Evolutionary conservation across 2,797 vertebrate species (phyloP), one percentile per base, ranked within the genome.

Genomic region (Tolypeutes matacus): DNA sequence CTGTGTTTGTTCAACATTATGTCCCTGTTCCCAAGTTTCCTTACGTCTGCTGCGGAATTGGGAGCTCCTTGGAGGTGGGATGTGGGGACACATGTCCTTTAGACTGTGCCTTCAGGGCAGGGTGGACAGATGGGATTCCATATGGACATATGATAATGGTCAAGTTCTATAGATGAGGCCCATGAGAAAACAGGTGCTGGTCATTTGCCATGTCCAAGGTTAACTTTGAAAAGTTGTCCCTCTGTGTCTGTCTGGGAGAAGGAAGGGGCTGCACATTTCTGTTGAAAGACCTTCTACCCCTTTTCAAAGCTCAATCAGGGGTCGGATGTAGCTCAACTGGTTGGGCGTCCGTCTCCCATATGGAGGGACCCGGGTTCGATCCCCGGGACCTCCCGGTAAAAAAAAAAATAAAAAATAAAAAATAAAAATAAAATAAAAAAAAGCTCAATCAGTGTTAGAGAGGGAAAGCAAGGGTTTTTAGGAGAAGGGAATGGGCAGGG

Each of bases 1-100:
- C 76, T 91, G 80, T 97, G 85, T 97, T 96, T 97, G 89, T 84
- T 96, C 86, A 83, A 72, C 42, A n/a, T 49, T 2, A n/a, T 93
- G 96, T 94, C 83, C 39, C 64, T 27, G 82, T 93, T 93, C 87
- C 88, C 70, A 93, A 7, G 39, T 73, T 53, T 91, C 93, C 70
- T 67, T 60, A 1, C 60, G 73, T 92, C 95, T 92, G 64, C 85
- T 72, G 81, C 86, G 92, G 87, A 90, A 65, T 23, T n/a, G 62
- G 62, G 87, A 60, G 91, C 51, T 86, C 81, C 58, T 75, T 70
- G 76, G 90, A 42, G 69, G 29, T 78, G 70, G 14, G 65, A 49
- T 49, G 51, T 14, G 14, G 64, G 72, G 49, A 36, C 42, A 27
- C 0, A 11, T 49, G 80, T 25, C 56, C 58, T 64, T 27, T 18